Evolutionary conservation across 2,797 vertebrate genomes (phyloP).

Genomic region (Pteropus rufus): DNA sequence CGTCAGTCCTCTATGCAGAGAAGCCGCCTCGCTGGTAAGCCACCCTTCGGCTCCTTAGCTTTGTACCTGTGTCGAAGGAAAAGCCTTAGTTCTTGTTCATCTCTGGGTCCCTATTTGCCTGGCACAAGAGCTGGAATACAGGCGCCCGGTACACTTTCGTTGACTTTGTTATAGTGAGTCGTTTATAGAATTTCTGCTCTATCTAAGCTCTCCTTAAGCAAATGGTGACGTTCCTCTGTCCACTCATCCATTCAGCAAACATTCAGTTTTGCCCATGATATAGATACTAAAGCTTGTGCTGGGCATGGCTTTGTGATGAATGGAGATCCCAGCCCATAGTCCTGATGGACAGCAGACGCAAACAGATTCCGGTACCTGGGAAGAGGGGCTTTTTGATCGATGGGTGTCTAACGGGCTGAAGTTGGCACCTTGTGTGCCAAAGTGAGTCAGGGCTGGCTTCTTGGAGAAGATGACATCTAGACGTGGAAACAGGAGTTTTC

Average conservation of each 20-base stretch:
- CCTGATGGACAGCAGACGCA: background rate
- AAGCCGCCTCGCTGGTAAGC: slow-evolving; percentile 97
- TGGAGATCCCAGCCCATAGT: background rate
- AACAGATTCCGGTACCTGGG: background rate
- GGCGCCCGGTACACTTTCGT: fast-evolving
- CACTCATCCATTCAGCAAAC: background rate
- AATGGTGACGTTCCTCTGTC: background rate
- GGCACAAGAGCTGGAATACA: background rate
- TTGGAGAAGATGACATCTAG: background rate
- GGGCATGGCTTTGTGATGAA: background rate
- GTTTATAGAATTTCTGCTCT: background rate
- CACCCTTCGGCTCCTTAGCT: background rate
- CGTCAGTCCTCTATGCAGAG: slow-evolving; percentile 96
- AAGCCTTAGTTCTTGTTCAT: background rate
- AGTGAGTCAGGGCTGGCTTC: background rate
- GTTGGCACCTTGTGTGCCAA: background rate
- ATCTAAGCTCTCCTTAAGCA: background rate
- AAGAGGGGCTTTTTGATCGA: background rate
- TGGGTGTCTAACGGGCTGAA: background rate
- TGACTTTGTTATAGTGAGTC: background rate
- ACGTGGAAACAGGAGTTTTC: background rate
- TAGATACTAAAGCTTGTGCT: background rate
- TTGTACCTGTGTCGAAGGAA: background rate
- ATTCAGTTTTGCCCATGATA: background rate
- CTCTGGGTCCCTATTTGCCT: background rate